Evolutionary conservation across 2,113 vertebrate species (phyloP), one percentile per base, ranked within the genome.

Genomic region (Nannospalax galili): DNA sequence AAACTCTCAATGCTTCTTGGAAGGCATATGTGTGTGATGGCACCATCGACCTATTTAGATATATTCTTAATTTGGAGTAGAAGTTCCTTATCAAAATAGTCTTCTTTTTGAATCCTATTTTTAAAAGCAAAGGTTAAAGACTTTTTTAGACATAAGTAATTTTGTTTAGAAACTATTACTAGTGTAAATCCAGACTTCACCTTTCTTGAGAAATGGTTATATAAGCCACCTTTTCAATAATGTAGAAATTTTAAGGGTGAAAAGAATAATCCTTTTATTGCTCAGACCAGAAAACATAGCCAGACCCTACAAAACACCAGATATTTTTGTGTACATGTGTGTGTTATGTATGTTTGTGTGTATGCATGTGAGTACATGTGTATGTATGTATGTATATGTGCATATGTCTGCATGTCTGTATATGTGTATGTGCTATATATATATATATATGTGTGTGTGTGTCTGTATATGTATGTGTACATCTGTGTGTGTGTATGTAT

Each of bases 231-330:
- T 91, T 93, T 96, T 97, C 95, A 92, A 92, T 97, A 97, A 91
- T 84, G 79, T 86, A 97, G 97, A 80, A 88, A 97, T 96, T 97
- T 97, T 96, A 97, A 97, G 93, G 91, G 92, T 92, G 90, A 96
- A 97, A 97, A 72, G 9, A 97, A 95, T 97, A 96, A 92, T 74
- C 89, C 95, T 97, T 96, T 97, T 97, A 91, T 92, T 92, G 95
- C 90, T 95, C 97, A 81, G 96, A 94, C 88, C 97, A 97, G 91
- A 94, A 98, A 97, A 97, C 98, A 70, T 97, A 97, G 96, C 78
- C 91, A 92, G 94, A 97, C 85, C 96, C 96, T 97, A 88, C 97
- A 98, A 97, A 97, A 85, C 95, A 95, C 92, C 96, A 97, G 94
- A 85, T 95, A 93, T 93, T 97, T 97, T 2, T 80, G 35, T 48